phyloP scores from a whole-genome alignment of 2,113 vertebrate genomes.

The Melanerpes aurifrons region DNA sequence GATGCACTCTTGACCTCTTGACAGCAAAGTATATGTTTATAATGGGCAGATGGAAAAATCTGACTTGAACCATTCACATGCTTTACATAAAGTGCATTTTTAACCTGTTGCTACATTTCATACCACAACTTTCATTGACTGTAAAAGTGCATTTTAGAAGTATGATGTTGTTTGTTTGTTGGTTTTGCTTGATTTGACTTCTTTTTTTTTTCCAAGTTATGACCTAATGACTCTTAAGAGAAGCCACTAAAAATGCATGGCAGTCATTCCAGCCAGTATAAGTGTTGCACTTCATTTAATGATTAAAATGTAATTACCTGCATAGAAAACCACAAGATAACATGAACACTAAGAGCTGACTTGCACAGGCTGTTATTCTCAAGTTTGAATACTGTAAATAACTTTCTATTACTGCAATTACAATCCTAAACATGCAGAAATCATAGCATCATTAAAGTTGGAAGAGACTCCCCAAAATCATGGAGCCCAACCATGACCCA shows the following conservation, averaged over 20 bases:
- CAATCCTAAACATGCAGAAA: background rate
- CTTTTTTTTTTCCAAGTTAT: slow-evolving; percentile 5
- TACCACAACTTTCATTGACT: background rate
- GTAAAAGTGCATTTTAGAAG: slow-evolving; percentile 14
- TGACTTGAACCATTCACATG: background rate
- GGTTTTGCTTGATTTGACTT: background rate
- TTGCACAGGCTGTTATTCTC: background rate
- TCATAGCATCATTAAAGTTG: too few relatives aligned
- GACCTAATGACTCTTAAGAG: slow-evolving; percentile 44
- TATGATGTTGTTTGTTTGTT: slow-evolving; percentile 3
- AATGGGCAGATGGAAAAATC: background rate
- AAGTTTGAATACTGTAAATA: background rate
- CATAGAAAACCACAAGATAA: slow-evolving; percentile 49
- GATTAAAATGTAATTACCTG: slow-evolving; percentile 63
- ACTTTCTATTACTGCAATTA: background rate
- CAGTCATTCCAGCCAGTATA: slow-evolving; percentile 43
- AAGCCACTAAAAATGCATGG: slow-evolving; percentile 54
- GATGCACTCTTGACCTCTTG: background rate
- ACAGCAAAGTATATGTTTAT: background rate
- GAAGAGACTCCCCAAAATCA: too few relatives aligned
- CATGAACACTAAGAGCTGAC: background rate
- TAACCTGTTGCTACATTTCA: background rate
- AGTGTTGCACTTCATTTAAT: slow-evolving; percentile 60
- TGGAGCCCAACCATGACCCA: too few relatives aligned
- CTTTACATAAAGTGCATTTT: background rate